Percentiles rank a stretch among this genome's conserved stretches.
phyloP scores from a whole-genome alignment of 1,140 invertebrate species.

The Drosophila bocki region DNA sequence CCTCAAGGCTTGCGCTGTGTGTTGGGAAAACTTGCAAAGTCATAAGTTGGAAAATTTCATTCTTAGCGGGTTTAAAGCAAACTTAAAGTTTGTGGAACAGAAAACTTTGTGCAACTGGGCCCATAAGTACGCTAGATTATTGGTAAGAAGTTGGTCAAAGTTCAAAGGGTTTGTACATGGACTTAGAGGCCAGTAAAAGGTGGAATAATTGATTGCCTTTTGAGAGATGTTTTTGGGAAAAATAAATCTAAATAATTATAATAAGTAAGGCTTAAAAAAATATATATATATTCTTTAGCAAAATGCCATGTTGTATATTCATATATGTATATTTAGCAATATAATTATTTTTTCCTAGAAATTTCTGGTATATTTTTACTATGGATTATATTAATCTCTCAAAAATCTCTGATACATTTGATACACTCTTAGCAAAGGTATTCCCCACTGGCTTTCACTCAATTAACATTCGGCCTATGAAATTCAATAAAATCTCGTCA shows the following conservation, averaged over 20 bases:
- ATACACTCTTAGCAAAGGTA: slow-evolving; percentile 1
- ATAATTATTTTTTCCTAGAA: too few relatives aligned
- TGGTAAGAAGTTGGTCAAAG: slow-evolving; percentile 42
- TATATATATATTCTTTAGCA: too few relatives aligned
- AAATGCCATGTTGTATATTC: too few relatives aligned
- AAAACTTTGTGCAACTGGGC: slow-evolving; percentile 19
- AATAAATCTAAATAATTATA: background rate
- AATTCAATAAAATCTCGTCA: slow-evolving; percentile 30
- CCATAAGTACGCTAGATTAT: slow-evolving; percentile 44
- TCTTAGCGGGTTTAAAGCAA: slow-evolving; percentile 34
- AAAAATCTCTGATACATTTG: background rate
- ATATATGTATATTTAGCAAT: too few relatives aligned
- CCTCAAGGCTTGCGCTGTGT: slow-evolving; percentile 10
- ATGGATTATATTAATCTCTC: background rate
- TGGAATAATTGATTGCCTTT: background rate
- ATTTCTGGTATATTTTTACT: background rate
- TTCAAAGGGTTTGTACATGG: slow-evolving; percentile 7
- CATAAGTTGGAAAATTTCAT: slow-evolving; percentile 54
- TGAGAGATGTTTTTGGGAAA: background rate
- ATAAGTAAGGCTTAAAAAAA: too few relatives aligned
- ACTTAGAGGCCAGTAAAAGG: background rate
- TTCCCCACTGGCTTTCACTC: slow-evolving; percentile 5
- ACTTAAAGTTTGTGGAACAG: slow-evolving; percentile 22
- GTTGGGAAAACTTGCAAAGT: slow-evolving; percentile 33
- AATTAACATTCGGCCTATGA: slow-evolving; percentile 38